Base-by-base conservation (phyloP, 2,888 invertebrate genomes). In the Heliconius sara region DNA sequence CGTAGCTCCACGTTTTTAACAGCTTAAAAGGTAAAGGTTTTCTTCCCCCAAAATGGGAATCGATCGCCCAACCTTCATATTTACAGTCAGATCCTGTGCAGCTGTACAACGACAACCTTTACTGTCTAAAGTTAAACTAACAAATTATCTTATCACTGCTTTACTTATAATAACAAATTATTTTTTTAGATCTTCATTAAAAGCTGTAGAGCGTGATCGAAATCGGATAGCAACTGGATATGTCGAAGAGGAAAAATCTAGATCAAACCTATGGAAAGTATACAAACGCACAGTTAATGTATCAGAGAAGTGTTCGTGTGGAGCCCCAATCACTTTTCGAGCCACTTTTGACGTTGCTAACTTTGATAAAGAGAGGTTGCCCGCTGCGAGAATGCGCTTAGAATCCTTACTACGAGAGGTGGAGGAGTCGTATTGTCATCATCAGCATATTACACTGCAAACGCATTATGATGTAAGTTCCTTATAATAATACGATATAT, bases 381-480 rank as follows among this genome's bases (percentile, higher is more conserved):
- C 94, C 0, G 86, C 88, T 0, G 93, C 93, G 0, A 89, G 88
- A 76, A 83, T 95, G 86, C 87, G 87, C 70, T 82, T 94, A n/a
- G 91, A 94, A 78, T 86, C 87, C 0, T 81, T 95, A 16, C 80
- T 92, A 68, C 87, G 88, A 57, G 92, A 94, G 79, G 87, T 93
- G 0, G 92, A 93, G 84, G 93, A 94, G 34, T 91, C 92, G 0
- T 95, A 93, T 81, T 94, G 94, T 75, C 93, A 93, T 84, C 89
- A 95, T 81, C 93, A 93, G 80, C 93, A 94, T 84, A 87, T 89
- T 0, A 92, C 92, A 0, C 80, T 94, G 57, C 85, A 93, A 82
- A 89, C 94, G 4, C 89, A 93, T 85, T 93, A 87, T 86, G 93
- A 94, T 91, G 95, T 94, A 27, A 66, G 80, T 78, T 13, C 19